Conservation (phyloP, 2,888 invertebrate genomes). For the Cyclophora albipunctata region DNA sequence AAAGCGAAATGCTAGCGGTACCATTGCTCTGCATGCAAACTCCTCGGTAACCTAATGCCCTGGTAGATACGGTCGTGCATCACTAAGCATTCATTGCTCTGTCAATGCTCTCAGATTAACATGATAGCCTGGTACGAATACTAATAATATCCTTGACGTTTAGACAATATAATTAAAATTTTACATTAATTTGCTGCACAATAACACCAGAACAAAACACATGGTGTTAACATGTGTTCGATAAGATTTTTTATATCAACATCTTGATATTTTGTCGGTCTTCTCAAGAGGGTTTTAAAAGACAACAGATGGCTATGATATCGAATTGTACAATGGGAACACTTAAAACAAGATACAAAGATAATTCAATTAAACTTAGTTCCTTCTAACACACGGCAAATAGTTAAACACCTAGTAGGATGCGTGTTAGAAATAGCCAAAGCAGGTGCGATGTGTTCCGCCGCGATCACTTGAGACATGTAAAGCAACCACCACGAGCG, state of each 20-base stretch:
- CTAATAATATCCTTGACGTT: neutral
- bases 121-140: conserved; percentile 2
- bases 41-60: conserved; percentile 35
- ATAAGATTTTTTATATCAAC: neutral
- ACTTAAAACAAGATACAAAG: too few species aligned
- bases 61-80: conserved; percentile 20
- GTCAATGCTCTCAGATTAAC: conserved; percentile 1
- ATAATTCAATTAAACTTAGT: too few species aligned
- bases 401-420: too few species aligned
- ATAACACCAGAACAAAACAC: neutral
- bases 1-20: conserved; percentile 23
- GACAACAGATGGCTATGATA: too few species aligned
- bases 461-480: too few species aligned
- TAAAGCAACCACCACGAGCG: too few species aligned
- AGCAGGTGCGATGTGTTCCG: too few species aligned
- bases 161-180: neutral
- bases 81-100: conserved; percentile 9
- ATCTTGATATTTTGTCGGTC: too few species aligned
- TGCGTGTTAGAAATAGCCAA: too few species aligned
- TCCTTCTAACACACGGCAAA: too few species aligned
- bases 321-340: too few species aligned
- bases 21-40: conserved; percentile 21
- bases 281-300: too few species aligned
- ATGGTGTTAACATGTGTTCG: neutral
- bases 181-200: neutral